phyloP scores from a whole-genome alignment of 2,113 vertebrate species.

The Catagonus wagneri region DNA sequence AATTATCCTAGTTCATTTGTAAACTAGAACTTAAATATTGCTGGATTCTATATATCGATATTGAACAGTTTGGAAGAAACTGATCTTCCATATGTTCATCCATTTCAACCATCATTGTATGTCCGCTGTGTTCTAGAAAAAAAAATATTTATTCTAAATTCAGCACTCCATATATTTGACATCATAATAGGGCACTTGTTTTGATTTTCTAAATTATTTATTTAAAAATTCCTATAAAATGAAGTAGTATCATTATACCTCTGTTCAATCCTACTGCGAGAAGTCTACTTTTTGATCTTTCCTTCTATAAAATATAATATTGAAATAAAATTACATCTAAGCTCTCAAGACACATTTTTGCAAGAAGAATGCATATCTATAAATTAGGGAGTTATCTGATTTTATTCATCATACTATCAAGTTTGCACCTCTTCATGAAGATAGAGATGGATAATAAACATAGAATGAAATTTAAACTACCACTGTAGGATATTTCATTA shows the following conservation, averaged over 20 bases:
- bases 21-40: not conserved
- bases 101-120: not conserved
- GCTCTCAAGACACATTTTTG: not conserved
- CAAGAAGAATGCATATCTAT: not conserved
- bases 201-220: constrained; percentile 23
- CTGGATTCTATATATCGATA: not conserved
- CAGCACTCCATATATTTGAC: not conserved
- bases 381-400: not conserved
- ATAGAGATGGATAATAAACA: not conserved
- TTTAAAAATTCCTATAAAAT: not conserved
- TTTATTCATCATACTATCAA: constrained; percentile 15
- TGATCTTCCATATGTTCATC: not conserved
- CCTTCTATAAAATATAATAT: not conserved
- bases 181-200: not conserved
- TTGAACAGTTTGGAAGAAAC: not conserved
- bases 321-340: constrained; percentile 18
- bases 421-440: not conserved
- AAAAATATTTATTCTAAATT: not conserved
- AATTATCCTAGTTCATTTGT: not conserved
- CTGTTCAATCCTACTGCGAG: not conserved
- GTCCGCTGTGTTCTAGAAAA: not conserved
- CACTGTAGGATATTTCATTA: constrained; percentile 12
- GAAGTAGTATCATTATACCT: constrained; percentile 30
- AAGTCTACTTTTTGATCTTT: not conserved
- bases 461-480: constrained; percentile 8